These are phyloP conservation scores for Mactromeris polynyma DNA, from an alignment of 2,888 invertebrate genomes.

Conservation along the genomic window DNA sequence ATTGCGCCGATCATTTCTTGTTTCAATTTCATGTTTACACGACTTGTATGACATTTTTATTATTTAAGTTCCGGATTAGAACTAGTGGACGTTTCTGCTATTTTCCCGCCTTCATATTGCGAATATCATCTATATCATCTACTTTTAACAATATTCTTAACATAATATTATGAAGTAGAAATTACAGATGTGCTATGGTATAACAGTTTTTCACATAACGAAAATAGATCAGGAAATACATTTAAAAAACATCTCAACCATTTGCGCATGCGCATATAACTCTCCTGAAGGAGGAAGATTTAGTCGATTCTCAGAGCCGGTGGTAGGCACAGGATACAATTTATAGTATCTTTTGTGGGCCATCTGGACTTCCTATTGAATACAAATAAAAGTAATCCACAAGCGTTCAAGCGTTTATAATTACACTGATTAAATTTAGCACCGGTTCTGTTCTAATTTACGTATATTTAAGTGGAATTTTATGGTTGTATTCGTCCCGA, in stretches of 20 bases:
- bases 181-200: background rate
- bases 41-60: too few species aligned
- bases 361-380: background rate
- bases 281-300: background rate
- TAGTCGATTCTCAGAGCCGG: background rate
- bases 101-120: too few species aligned
- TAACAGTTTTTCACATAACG: background rate
- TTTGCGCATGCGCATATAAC: background rate
- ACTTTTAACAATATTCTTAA: background rate
- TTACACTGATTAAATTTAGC: background rate
- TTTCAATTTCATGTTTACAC: too few species aligned
- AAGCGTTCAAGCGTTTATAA: conserved; percentile 18
- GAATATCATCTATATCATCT: too few species aligned
- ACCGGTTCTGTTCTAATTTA: conserved; percentile 7
- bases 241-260: background rate
- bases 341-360: background rate
- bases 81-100: background rate
- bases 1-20: too few species aligned
- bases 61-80: too few species aligned
- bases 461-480: background rate
- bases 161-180: background rate
- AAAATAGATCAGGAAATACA: background rate
- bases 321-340: background rate
- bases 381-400: background rate
- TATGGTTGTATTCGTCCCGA: background rate